Percentiles rank a stretch among this genome's conserved stretches.
Evolutionary conservation across 2,888 invertebrate species (phyloP).

Genomic region (Drosophila pegasa): DNA sequence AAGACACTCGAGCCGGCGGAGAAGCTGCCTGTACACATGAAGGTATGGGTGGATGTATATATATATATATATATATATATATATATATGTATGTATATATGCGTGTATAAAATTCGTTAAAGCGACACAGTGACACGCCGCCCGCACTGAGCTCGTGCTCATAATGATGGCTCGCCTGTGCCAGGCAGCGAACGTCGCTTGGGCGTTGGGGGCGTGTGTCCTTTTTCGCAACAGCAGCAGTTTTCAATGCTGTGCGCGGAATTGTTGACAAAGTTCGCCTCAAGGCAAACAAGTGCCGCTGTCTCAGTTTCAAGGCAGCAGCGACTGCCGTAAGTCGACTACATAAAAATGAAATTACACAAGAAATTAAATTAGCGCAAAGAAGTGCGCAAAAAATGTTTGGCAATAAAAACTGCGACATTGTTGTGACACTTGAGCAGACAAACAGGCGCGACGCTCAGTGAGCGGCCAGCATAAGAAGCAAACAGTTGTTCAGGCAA

Average conservation of each 20-base stretch:
- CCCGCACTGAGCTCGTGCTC: slow-evolving; percentile 42
- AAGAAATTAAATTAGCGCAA: slow-evolving; percentile 79
- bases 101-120: slow-evolving; percentile 50
- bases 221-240: slow-evolving; percentile 69
- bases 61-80: background rate
- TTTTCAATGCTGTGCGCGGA: slow-evolving; percentile 77
- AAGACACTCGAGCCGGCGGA: slow-evolving; percentile 52
- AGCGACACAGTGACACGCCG: slow-evolving; percentile 67
- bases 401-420: slow-evolving; percentile 72
- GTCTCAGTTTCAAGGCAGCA: slow-evolving; percentile 73
- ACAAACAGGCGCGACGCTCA: slow-evolving; percentile 40
- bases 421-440: slow-evolving; percentile 70
- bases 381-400: slow-evolving; percentile 63
- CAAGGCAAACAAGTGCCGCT: slow-evolving; percentile 66
- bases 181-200: slow-evolving; percentile 14
- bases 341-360: slow-evolving; percentile 79
- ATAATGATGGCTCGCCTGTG: slow-evolving; percentile 68
- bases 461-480: slow-evolving; percentile 23
- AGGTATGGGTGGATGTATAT: background rate
- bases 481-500: slow-evolving; percentile 49
- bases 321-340: slow-evolving; percentile 52
- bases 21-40: slow-evolving; percentile 1
- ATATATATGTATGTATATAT: background rate
- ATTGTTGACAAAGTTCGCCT: slow-evolving; percentile 79
- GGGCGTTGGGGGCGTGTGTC: slow-evolving; percentile 28